A percentile compares a stretch with the other conserved stretches of the same genome.
Evolutionary conservation across 2,888 invertebrate genomes (phyloP).

Genomic region (Scaeva pyrastri): DNA sequence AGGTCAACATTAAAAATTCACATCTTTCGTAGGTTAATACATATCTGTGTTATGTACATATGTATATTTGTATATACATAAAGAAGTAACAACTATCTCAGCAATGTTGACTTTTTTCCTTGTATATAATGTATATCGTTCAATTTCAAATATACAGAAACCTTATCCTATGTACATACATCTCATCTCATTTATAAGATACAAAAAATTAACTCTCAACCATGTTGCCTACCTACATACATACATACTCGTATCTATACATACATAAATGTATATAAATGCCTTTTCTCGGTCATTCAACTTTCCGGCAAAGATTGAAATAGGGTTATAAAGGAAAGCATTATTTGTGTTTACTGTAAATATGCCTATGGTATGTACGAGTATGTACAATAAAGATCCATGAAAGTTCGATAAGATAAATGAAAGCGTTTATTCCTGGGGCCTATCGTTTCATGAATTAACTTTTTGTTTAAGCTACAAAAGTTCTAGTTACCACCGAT

Average conservation of each 20-base stretch:
- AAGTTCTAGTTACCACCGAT: not conserved
- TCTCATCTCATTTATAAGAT: not conserved
- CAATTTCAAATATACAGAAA: not conserved
- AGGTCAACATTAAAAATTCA: too few relatives aligned
- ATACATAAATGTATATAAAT: not conserved
- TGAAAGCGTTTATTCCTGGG: not conserved
- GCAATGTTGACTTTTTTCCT: too few relatives aligned
- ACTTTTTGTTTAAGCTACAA: not conserved
- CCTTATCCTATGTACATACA: not conserved
- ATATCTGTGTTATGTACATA: too few relatives aligned
- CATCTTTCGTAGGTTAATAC: too few relatives aligned
- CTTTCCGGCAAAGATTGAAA: not conserved
- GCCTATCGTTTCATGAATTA: not conserved
- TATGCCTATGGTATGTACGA: not conserved
- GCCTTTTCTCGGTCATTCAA: slow-evolving; percentile 1
- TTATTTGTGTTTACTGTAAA: not conserved
- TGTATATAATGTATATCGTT: not conserved
- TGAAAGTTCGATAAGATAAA: not conserved
- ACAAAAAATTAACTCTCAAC: not conserved
- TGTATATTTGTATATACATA: too few relatives aligned
- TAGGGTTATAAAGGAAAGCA: not conserved
- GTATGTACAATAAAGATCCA: not conserved
- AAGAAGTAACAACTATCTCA: too few relatives aligned
- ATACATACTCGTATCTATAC: not conserved
- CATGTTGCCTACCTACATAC: not conserved